A percentile compares a stretch with the other conserved stretches of the same genome.
These are phyloP conservation scores for Thyatira batis DNA, from an alignment of 2,888 invertebrate genomes.

Conservation along the genomic window DNA sequence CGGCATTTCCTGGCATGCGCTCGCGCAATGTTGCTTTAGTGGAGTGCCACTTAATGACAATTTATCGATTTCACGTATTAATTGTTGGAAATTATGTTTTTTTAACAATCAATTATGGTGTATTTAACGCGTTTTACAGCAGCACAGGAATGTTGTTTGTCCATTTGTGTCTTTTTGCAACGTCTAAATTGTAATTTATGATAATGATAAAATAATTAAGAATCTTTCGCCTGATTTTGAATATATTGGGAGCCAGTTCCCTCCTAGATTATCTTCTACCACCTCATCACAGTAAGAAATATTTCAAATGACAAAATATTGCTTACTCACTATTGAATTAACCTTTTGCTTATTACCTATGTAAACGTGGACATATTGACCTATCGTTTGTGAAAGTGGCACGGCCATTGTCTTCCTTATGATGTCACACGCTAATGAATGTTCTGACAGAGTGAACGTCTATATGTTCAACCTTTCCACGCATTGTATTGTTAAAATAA, in stretches of 20 bases:
- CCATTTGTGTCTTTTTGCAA: too few relatives aligned
- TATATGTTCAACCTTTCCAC: not conserved
- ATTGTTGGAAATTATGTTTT: not conserved
- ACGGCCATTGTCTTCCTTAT: not conserved
- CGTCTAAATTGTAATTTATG: too few relatives aligned
- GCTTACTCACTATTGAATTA: not conserved
- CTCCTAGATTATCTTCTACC: too few relatives aligned
- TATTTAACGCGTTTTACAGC: too few relatives aligned
- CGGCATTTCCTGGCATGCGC: slow-evolving; percentile 58
- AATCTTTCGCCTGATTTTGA: too few relatives aligned
- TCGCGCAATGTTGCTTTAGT: slow-evolving; percentile 15
- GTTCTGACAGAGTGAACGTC: not conserved
- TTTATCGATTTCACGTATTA: not conserved
- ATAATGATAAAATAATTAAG: too few relatives aligned
- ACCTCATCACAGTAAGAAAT: not conserved
- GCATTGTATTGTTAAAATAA: not conserved
- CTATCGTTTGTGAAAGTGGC: not conserved
- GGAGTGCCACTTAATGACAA: not conserved
- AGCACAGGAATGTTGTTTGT: too few relatives aligned
- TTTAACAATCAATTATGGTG: not conserved
- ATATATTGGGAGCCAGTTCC: too few relatives aligned
- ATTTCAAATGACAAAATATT: not conserved
- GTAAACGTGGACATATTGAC: not conserved
- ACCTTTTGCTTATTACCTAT: not conserved
- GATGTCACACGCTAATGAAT: not conserved